Evolutionary conservation across 2,113 vertebrate genomes (phyloP).

Genomic region (Cyprinodon tularosa): DNA sequence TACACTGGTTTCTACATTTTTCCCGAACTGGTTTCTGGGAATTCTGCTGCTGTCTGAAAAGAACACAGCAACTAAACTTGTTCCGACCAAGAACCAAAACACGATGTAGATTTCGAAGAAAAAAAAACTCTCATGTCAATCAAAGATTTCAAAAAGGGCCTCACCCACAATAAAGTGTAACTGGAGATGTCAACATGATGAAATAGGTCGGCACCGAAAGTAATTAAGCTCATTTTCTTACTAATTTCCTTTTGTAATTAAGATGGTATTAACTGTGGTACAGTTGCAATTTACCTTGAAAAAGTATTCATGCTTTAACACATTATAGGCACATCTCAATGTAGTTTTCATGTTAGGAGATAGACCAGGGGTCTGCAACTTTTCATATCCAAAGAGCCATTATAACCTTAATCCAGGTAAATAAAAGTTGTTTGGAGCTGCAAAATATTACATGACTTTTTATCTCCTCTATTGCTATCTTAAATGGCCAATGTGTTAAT

Average conservation of each 20-base stretch:
- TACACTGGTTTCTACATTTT: background rate
- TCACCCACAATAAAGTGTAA: background rate
- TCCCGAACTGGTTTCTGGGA: background rate
- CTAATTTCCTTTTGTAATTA: background rate
- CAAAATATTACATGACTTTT: no score
- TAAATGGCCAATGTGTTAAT: no score
- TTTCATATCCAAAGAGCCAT: no score
- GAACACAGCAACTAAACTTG: background rate
- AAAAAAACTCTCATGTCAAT: background rate
- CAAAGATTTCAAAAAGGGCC: background rate
- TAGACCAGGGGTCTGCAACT: no score
- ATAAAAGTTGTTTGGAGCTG: no score
- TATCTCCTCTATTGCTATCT: no score
- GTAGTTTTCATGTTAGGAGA: no score
- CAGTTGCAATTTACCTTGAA: background rate
- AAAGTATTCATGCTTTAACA: background rate
- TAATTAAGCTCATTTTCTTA: background rate
- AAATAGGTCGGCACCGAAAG: background rate
- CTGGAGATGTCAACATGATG: background rate
- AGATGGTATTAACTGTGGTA: background rate
- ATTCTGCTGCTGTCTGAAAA: constrained; percentile 3
- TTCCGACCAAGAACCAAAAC: background rate
- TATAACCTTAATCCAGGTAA: no score
- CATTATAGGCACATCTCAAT: background rate
- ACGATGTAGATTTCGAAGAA: background rate